phyloP scores from a whole-genome alignment of 2,797 vertebrate genomes.

The Hoplostethus atlanticus region DNA sequence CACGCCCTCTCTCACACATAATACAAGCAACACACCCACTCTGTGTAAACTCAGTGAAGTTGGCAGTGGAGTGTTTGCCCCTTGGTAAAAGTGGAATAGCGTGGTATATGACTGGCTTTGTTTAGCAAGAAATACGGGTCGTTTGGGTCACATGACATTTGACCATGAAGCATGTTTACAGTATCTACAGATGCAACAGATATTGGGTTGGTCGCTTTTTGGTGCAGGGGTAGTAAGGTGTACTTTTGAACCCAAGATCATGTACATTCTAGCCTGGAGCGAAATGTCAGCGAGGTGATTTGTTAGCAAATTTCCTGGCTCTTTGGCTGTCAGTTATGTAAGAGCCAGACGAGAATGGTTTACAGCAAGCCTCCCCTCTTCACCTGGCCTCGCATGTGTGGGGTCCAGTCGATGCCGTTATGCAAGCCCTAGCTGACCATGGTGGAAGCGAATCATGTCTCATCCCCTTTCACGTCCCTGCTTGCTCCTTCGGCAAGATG shows the following conservation, averaged over 20 bases:
- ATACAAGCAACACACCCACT: conserved; percentile 46
- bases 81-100: conserved; percentile 20
- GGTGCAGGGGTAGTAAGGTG: background rate
- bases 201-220: background rate
- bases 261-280: conserved; percentile 12
- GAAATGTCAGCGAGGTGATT: conserved; percentile 59
- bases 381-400: conserved; percentile 46
- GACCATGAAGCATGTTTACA: background rate
- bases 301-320: conserved; percentile 51
- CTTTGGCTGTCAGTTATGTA: conserved; percentile 60
- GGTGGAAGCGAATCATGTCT: conserved; percentile 48
- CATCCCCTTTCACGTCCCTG: conserved; percentile 10
- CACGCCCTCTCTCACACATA: conserved; percentile 27
- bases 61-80: conserved; percentile 40
- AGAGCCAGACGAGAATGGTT: conserved; percentile 35
- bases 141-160: conserved; percentile 10
- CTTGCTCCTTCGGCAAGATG: no score
- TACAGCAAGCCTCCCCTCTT: conserved; percentile 28
- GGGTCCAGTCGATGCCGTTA: conserved; percentile 57
- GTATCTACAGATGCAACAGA: background rate
- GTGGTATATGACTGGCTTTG: background rate
- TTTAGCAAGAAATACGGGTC: conserved; percentile 23
- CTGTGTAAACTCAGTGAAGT: conserved; percentile 49
- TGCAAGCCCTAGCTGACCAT: conserved; percentile 39
- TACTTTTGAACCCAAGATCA: conserved; percentile 15